Base-by-base conservation (phyloP, 2,113 vertebrate genomes). In the Scophthalmus maximus region DNA sequence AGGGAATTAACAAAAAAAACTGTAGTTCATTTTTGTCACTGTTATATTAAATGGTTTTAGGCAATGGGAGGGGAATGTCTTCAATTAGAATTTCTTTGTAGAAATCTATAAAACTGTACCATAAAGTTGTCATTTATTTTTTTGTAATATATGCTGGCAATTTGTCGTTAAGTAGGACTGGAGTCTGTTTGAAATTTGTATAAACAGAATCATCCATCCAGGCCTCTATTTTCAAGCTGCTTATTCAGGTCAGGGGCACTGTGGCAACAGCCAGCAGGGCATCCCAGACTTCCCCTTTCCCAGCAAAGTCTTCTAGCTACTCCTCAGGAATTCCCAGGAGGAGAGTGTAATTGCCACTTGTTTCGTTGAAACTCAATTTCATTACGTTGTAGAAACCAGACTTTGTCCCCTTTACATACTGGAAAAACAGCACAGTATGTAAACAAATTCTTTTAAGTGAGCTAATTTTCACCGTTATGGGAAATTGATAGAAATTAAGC, bases 141-240 rank as follows among this genome's bases (percentile, higher is more conserved):
- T 10, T n/a, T 40, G 14, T 32, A 50, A 15, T 25, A 40, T 26
- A 10, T 58, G 0, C 10, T 25, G 44, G n/a, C 23, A 20, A 1
- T 59, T 18, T 8, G 11, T 2, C 18, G 3, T 27, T 44, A 47
- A 68, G 22, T 9, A 22, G 22, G 26, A 23, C 58, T 36, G 42
- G 14, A 23, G 51, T 70, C 53, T 62, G 3, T 47, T 58, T 12
- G 11, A 72, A 83, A 66, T 50, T 36, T 55, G 26, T 63, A 42
- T 73, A 69, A 79, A 79, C 53, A 65, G 38, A 50, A 78, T 64
- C 53, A 40, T 67, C 22, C 26, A 63, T 29, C 42, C 42, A 60
- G 72, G 60, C 47, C 30, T 53, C 23, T 65, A 20, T 70, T 60
- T 76, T 60, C 53, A 62, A 69, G 64, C 73, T 58, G 63, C 70